A percentile compares a stretch with the other conserved stretches of the same genome.
Conservation (phyloP, 2,888 invertebrate genomes). For the Camponotus fellah region DNA sequence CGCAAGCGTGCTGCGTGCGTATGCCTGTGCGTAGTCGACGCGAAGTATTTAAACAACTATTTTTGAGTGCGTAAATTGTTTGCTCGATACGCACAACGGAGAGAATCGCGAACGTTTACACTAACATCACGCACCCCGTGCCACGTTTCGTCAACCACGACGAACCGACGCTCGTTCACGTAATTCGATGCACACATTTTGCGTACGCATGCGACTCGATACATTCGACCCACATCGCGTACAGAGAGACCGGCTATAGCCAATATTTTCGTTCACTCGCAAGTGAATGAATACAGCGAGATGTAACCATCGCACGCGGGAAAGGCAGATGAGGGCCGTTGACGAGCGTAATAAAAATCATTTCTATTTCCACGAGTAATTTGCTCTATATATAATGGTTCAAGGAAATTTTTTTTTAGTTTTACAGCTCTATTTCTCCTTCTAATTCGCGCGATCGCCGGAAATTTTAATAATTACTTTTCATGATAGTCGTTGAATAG, state of each 20-base stretch:
- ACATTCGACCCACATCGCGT: constrained; percentile 19
- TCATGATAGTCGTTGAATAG: not conserved
- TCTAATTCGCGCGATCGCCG: not conserved
- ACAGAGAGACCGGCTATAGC: not conserved
- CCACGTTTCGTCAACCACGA: constrained; percentile 67
- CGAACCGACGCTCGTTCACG: constrained; percentile 14
- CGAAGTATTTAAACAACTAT: constrained; percentile 47
- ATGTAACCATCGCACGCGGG: constrained; percentile 11
- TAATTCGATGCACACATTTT: constrained; percentile 59
- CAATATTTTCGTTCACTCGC: constrained; percentile 22
- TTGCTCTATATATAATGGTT: no score
- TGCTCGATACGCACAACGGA: constrained; percentile 67
- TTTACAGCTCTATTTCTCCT: not conserved
- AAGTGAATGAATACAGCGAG: not conserved
- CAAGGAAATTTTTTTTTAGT: not conserved
- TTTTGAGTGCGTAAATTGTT: constrained; percentile 64
- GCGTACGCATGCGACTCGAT: constrained; percentile 61
- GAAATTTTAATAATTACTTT: not conserved
- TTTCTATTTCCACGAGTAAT: not conserved
- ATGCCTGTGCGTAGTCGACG: not conserved
- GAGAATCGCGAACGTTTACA: constrained; percentile 68
- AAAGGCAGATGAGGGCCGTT: constrained; percentile 10
- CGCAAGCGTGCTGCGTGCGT: not conserved
- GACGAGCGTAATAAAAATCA: constrained; percentile 10
- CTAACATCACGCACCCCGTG: constrained; percentile 71